Conservation (phyloP, 1,140 invertebrate genomes). For the Anthonomus grandis region DNA sequence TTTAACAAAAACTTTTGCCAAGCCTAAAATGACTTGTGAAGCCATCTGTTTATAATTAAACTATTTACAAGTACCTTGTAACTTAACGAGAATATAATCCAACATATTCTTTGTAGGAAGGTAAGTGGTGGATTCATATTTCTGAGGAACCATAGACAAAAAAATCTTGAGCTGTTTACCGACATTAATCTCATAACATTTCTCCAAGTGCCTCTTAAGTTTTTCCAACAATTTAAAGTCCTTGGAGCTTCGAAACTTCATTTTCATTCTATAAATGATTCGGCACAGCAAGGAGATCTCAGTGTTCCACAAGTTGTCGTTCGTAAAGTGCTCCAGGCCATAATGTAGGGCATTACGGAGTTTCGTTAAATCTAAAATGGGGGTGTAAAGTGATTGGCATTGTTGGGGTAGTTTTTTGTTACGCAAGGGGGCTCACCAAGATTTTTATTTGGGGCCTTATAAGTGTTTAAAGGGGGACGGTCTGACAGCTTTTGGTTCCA, state of each 20-base stretch:
- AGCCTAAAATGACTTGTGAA: background rate
- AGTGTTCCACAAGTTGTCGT: too few species aligned
- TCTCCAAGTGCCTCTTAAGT: slow-evolving; percentile 50
- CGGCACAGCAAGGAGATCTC: too few species aligned
- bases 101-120: slow-evolving; percentile 54
- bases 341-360: too few species aligned
- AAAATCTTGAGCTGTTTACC: slow-evolving; percentile 37
- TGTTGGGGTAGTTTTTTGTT: too few species aligned
- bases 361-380: too few species aligned
- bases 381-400: too few species aligned
- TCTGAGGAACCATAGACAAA: slow-evolving; percentile 34
- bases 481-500: too few species aligned
- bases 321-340: too few species aligned
- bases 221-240: slow-evolving; percentile 54
- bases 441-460: too few species aligned
- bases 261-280: slow-evolving; percentile 56
- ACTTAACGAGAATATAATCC: slow-evolving; percentile 51
- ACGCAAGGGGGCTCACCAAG: too few species aligned
- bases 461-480: too few species aligned
- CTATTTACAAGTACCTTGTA: slow-evolving; percentile 44
- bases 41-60: background rate
- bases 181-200: slow-evolving; percentile 48
- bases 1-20: slow-evolving; percentile 50
- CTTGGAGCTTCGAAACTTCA: slow-evolving; percentile 53
- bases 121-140: slow-evolving; percentile 33